phyloP scores from a whole-genome alignment of 2,888 invertebrate genomes.

The Apamea monoglypha region DNA sequence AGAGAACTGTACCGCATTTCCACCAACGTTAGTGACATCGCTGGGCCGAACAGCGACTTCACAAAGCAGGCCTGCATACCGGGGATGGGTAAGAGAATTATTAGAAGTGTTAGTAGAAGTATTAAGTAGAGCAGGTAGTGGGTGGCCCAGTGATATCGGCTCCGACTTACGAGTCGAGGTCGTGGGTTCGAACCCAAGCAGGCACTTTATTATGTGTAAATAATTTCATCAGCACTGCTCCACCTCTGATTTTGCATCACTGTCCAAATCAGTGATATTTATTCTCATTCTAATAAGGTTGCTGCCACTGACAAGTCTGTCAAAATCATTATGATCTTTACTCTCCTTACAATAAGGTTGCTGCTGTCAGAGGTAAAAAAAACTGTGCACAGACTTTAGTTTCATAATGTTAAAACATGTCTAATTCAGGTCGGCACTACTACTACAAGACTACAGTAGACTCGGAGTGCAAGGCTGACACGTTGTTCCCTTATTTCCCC shows the following conservation, averaged over 20 bases:
- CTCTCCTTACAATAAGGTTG: background rate
- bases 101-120: too few species aligned
- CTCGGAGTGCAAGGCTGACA: slow-evolving; percentile 29
- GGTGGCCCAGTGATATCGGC: too few species aligned
- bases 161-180: too few species aligned
- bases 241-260: too few species aligned
- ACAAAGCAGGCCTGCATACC: slow-evolving; percentile 80
- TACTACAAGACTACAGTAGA: slow-evolving; percentile 52
- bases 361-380: background rate
- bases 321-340: too few species aligned
- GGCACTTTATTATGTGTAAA: too few species aligned
- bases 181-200: too few species aligned
- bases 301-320: too few species aligned
- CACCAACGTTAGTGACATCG: slow-evolving; percentile 41
- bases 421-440: slow-evolving; percentile 46
- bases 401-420: background rate
- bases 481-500: slow-evolving; percentile 54
- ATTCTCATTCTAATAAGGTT: too few species aligned
- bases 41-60: slow-evolving; percentile 60
- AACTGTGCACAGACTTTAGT: background rate
- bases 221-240: too few species aligned
- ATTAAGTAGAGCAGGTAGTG: background rate
- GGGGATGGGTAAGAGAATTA: slow-evolving; percentile 79
- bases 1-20: slow-evolving; percentile 61
- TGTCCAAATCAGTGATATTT: too few species aligned